Conservation (phyloP, 2,113 vertebrate species). For the Redunca redunca region DNA sequence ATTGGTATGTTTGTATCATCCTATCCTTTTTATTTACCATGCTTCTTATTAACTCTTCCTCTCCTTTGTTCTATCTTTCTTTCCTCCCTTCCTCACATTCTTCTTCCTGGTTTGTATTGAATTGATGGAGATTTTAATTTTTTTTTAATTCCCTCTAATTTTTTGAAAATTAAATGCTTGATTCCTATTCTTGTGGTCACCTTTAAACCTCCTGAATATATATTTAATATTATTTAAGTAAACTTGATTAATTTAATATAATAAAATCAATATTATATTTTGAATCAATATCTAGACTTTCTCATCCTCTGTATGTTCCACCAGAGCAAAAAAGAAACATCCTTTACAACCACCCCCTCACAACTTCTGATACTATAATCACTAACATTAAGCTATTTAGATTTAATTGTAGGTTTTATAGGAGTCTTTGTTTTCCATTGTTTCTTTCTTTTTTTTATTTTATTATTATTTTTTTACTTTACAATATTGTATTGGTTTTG, state of each 20-base stretch:
- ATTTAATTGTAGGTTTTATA: not conserved
- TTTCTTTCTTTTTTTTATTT: not conserved
- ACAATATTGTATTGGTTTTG: no score
- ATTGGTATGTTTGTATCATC: not conserved
- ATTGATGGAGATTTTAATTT: not conserved
- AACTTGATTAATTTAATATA: not conserved
- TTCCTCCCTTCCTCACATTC: not conserved
- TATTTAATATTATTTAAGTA: not conserved
- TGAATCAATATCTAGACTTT: not conserved
- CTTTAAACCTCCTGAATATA: not conserved
- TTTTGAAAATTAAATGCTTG: not conserved
- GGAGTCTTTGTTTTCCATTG: not conserved
- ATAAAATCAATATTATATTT: not conserved
- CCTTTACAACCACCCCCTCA: not conserved
- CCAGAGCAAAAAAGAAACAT: not conserved
- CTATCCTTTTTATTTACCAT: not conserved
- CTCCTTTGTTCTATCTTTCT: not conserved
- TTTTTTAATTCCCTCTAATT: not conserved
- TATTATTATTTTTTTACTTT: no score
- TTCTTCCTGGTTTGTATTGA: not conserved
- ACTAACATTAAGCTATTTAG: not conserved
- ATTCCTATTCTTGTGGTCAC: not conserved
- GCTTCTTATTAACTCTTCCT: not conserved
- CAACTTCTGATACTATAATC: not conserved
- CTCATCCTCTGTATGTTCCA: not conserved